Conservation (phyloP, 2,113 vertebrate genomes). For the Aspiorhynchus laticeps region DNA sequence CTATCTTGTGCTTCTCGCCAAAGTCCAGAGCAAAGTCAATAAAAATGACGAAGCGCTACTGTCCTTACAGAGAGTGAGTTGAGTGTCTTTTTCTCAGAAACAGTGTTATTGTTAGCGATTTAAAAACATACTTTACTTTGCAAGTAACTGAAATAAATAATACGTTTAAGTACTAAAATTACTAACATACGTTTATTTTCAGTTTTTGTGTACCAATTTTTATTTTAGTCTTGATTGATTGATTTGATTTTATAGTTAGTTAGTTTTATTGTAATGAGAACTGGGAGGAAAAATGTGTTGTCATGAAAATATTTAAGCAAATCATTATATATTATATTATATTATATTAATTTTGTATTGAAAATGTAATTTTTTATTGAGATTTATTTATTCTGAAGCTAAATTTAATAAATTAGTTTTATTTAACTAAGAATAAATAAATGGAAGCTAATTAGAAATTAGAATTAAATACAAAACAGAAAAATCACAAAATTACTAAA, state of each 20-base stretch:
- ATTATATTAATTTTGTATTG: no score
- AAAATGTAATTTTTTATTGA: not conserved
- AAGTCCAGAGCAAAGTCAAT: slow-evolving; percentile 88
- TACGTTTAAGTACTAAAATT: not conserved
- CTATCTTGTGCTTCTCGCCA: slow-evolving; percentile 89
- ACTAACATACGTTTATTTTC: not conserved
- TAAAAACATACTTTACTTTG: not conserved
- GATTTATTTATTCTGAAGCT: not conserved
- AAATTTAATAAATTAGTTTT: no score
- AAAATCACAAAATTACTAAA: not conserved
- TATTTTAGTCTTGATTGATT: not conserved
- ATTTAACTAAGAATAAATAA: no score
- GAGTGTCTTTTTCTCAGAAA: not conserved
- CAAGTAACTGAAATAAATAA: not conserved
- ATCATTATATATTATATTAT: no score
- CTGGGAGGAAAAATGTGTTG: not conserved
- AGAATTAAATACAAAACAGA: not conserved
- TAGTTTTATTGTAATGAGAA: not conserved
- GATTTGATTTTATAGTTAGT: not conserved
- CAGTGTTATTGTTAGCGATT: not conserved
- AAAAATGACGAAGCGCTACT: slow-evolving; percentile 82
- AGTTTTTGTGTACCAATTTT: no score
- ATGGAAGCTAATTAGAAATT: not conserved
- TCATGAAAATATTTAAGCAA: not conserved
- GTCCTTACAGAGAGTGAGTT: slow-evolving; percentile 86